Conservation (phyloP, 2,113 vertebrate species). For the Lycaon pictus region DNA sequence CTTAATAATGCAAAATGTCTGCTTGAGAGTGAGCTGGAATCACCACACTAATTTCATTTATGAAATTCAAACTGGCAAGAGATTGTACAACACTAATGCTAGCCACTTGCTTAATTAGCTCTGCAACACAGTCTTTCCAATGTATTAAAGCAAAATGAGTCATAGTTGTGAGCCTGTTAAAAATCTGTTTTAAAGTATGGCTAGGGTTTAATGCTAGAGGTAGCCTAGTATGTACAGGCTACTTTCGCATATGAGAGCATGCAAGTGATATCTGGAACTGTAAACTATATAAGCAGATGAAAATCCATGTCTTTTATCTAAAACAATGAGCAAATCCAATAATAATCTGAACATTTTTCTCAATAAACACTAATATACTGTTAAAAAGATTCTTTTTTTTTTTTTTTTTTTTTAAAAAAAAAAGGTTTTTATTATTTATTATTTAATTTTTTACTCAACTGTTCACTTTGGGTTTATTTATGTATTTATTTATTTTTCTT, state of each 20-base stretch:
- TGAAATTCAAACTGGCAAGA: constrained; percentile 74
- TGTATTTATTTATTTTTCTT: background rate
- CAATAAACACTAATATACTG: background rate
- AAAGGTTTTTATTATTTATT: background rate
- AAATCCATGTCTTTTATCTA: constrained; percentile 13
- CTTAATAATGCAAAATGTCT: constrained; percentile 66
- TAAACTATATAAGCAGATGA: background rate
- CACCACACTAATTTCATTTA: constrained; percentile 72
- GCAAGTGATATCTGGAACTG: background rate
- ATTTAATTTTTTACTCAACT: background rate
- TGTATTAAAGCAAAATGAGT: constrained; percentile 61
- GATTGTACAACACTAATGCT: constrained; percentile 67
- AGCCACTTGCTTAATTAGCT: constrained; percentile 72
- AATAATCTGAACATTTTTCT: constrained; percentile 1
- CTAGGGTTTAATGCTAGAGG: background rate
- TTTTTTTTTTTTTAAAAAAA: background rate
- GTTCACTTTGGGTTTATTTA: background rate
- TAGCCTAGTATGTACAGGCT: background rate
- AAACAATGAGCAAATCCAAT: background rate
- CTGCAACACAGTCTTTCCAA: constrained; percentile 48
- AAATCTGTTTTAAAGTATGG: constrained; percentile 15
- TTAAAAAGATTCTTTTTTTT: background rate
- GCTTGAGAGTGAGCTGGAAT: constrained; percentile 73
- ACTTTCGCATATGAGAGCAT: background rate
- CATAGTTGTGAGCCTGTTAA: constrained; percentile 55